Percentiles rank a stretch among this genome's conserved stretches.
phyloP scores from a whole-genome alignment of 2,888 invertebrate species.

The Caenorhabditis doughertyi region DNA sequence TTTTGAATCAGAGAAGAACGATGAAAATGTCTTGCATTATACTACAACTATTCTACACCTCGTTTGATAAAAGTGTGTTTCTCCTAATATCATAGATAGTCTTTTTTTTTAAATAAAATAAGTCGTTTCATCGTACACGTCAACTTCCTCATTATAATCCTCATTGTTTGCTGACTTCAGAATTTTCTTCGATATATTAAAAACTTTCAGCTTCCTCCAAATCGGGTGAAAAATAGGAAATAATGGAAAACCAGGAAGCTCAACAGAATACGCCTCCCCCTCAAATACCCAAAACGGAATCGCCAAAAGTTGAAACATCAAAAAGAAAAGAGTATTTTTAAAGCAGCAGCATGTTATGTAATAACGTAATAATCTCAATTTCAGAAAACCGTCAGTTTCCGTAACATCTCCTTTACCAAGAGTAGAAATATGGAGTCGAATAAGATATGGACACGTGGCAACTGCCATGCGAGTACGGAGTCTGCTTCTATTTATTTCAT shows the following conservation, averaged over 20 bases:
- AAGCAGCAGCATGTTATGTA: no score
- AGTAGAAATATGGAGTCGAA: conserved; percentile 16
- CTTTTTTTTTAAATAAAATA: no score
- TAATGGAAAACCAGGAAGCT: neutral
- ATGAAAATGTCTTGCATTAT: no score
- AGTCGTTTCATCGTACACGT: no score
- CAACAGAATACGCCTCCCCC: neutral
- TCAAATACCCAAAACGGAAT: neutral
- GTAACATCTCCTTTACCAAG: no score
- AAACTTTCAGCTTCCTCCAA: no score
- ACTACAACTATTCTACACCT: no score
- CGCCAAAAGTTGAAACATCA: neutral
- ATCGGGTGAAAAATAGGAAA: neutral
- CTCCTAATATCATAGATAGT: no score
- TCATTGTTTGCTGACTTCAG: neutral
- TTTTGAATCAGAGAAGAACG: neutral
- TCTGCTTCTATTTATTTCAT: conserved; percentile 33
- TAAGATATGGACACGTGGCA: conserved; percentile 19
- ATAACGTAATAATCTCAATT: no score
- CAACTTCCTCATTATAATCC: no score
- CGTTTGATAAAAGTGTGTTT: no score
- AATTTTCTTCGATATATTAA: neutral
- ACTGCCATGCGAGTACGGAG: conserved; percentile 30
- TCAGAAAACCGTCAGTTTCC: no score
- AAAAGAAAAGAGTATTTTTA: neutral